Percentiles rank a stretch among this genome's conserved stretches.
Conservation (phyloP, 2,888 invertebrate species). For the Desoria tigrina region DNA sequence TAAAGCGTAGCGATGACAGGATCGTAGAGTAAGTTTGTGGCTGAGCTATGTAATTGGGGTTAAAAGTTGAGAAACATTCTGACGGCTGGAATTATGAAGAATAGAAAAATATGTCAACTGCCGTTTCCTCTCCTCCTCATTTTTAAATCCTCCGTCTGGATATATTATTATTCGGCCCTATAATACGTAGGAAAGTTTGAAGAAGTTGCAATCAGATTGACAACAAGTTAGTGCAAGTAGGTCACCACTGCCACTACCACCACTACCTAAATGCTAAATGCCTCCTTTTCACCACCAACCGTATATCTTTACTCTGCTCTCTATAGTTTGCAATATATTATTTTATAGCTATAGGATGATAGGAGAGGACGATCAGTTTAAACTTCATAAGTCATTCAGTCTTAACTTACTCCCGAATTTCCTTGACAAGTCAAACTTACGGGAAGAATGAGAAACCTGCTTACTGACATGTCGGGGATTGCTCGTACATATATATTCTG, state of each 20-base stretch:
- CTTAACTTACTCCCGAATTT: too few relatives aligned
- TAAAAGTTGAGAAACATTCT: conserved; percentile 4
- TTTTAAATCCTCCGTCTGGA: too few relatives aligned
- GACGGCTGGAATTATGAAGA: conserved; percentile 8
- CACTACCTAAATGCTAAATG: too few relatives aligned
- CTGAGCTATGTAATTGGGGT: conserved; percentile 16
- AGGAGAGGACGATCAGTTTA: not conserved
- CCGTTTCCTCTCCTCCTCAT: not conserved
- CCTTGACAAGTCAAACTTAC: too few relatives aligned
- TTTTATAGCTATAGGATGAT: not conserved
- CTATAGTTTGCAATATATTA: too few relatives aligned
- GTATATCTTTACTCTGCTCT: too few relatives aligned
- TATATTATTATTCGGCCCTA: too few relatives aligned
- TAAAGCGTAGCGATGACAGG: conserved; percentile 10
- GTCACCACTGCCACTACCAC: not conserved
- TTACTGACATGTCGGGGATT: too few relatives aligned
- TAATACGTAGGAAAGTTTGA: too few relatives aligned
- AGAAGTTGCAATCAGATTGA: conserved; percentile 8
- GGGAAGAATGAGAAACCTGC: too few relatives aligned
- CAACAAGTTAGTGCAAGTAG: conserved; percentile 10
- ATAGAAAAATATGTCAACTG: conserved; percentile 10
- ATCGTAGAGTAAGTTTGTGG: not conserved
- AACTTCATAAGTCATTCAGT: not conserved
- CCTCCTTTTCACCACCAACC: too few relatives aligned
- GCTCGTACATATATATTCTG: too few relatives aligned